These are phyloP conservation scores for Phymorhynchus buccinoides DNA, from an alignment of 1,140 invertebrate species.

Conservation along the genomic window DNA sequence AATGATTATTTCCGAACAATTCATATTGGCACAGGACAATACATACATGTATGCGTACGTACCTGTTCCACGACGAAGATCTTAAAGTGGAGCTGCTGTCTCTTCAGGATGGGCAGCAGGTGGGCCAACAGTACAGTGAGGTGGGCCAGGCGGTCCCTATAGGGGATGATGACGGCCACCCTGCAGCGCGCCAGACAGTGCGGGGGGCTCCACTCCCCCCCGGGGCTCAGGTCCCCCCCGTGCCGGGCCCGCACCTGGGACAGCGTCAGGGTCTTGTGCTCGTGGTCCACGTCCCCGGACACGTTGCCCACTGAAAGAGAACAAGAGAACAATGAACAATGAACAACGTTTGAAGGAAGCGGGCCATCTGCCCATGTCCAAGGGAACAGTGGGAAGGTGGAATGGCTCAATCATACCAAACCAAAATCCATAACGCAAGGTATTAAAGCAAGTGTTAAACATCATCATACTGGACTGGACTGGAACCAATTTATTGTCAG, in stretches of 20 bases:
- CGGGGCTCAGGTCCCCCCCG: constrained; percentile 45
- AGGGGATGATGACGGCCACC: constrained; percentile 69
- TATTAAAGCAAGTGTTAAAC: too few relatives aligned
- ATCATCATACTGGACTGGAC: too few relatives aligned
- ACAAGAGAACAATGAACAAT: not conserved
- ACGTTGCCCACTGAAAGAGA: constrained; percentile 42
- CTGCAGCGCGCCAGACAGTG: constrained; percentile 60
- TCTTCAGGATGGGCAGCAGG: constrained; percentile 90
- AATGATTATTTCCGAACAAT: too few relatives aligned
- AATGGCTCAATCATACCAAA: too few relatives aligned
- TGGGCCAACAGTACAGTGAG: constrained; percentile 86
- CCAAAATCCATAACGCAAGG: too few relatives aligned
- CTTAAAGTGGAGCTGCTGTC: constrained; percentile 90
- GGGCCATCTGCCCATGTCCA: too few relatives aligned
- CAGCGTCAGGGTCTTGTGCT: constrained; percentile 36
- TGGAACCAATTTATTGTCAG: too few relatives aligned
- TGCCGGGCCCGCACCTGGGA: constrained; percentile 44
- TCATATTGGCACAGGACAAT: too few relatives aligned
- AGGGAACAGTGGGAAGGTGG: too few relatives aligned
- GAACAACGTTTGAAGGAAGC: too few relatives aligned
- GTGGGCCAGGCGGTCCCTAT: constrained; percentile 87
- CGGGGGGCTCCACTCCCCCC: constrained; percentile 57
- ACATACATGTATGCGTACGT: too few relatives aligned
- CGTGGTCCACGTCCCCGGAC: constrained; percentile 33
- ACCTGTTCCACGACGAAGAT: constrained; percentile 94